These are phyloP conservation scores for Axinella damicornis DNA, from an alignment of 37 sponge, comb jelly and placozoan genomes.

Conservation along the genomic window DNA sequence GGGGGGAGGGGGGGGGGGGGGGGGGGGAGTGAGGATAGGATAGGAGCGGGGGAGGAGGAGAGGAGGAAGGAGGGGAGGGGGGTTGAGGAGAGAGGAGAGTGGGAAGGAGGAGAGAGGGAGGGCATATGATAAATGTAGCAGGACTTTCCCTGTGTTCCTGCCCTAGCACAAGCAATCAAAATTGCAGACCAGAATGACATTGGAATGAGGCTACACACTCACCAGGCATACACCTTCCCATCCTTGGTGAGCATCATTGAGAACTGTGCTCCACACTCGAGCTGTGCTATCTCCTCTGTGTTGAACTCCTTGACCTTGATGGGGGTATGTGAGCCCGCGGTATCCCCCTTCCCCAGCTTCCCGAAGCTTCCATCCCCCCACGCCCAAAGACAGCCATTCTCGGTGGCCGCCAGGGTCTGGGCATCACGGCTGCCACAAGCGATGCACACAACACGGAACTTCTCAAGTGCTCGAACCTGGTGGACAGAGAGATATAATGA, in stretches of 20 bases:
- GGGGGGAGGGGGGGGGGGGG: too few relatives aligned
- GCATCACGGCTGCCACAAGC: constrained; percentile 92
- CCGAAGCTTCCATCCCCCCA: constrained; percentile 95
- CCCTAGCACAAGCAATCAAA: too few relatives aligned
- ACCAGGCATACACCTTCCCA: constrained; percentile 95
- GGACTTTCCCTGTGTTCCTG: too few relatives aligned
- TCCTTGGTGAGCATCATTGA: constrained; percentile 88
- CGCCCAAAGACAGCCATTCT: constrained; percentile 79
- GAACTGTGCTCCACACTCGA: constrained; percentile 92
- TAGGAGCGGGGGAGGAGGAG: neutral
- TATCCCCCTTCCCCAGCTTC: constrained; percentile 75
- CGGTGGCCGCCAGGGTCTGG: constrained; percentile 91
- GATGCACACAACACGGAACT: constrained; percentile 63
- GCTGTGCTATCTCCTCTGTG: constrained; percentile 67
- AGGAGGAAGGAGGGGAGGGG: too few relatives aligned
- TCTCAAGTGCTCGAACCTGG: constrained; percentile 85
- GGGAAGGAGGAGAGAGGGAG: too few relatives aligned
- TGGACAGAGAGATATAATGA: too few relatives aligned
- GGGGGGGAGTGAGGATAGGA: too few relatives aligned
- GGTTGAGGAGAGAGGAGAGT: too few relatives aligned
- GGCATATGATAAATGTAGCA: too few relatives aligned
- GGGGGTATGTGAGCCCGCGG: constrained; percentile 20
- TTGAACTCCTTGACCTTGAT: constrained; percentile 55
- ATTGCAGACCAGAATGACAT: too few relatives aligned
- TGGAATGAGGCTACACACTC: constrained; percentile 1